Base-by-base conservation (phyloP, 2,888 invertebrate species). In the Arctia plantaginis region DNA sequence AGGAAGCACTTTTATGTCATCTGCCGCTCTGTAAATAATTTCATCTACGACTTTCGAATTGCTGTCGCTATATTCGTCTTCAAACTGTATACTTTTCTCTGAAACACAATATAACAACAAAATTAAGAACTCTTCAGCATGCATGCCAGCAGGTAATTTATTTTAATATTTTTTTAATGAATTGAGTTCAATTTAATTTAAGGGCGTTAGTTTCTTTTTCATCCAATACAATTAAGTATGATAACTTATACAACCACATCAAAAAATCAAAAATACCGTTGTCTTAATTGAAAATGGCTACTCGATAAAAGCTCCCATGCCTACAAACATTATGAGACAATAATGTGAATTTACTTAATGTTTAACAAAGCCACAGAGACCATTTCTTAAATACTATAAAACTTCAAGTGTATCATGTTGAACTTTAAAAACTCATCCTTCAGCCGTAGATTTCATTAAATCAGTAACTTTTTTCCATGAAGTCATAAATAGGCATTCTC, bases 1-100 rank as follows among this genome's bases (percentile, higher is more conserved):
- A 80, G 94, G 93, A 93, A 94, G 92, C 92, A 90, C 92, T 84
- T 90, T 90, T 78, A 83, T 83, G 75, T 86, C 83, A 75, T 84
- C 87, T 77, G 88, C 87, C 69, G 84, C 84, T 72, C 82, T 80
- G 44, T 86, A 78, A 78, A 82, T 85, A 69, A 82, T 84, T 76
- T 86, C 82, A 68, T 85, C 85, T 69, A 74, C 78, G 35, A 84
- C 80, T 71, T 77, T 81, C 13, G 81, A 77, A 12, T 74, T 73
- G 64, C 67, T 73, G 30, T 79, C 79, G 51, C 77, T 80, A 65
- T 59, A 71, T 71, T 84, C 86, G 79, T 89, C 89, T 78, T 88
- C 88, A 73, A 87, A 87, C 67, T 90, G 86, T 80, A 89, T 84
- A 74, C 84, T 88, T 86, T 89, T 92, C 77, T 91, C 92, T 93